Conservation (phyloP, 1,140 invertebrate species). For the Mesaphorura yosii region DNA sequence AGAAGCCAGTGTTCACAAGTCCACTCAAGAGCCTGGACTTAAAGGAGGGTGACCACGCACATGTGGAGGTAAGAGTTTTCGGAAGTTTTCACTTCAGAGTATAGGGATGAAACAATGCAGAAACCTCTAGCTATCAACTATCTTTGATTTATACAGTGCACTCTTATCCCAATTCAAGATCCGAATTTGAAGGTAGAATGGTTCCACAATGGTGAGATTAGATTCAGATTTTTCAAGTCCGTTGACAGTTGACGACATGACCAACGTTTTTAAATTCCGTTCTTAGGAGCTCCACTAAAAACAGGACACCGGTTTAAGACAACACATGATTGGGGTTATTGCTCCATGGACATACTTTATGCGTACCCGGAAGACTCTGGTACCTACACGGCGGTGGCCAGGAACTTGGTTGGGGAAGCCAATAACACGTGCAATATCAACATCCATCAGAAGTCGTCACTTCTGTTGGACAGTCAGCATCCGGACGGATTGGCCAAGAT, state of each 20-base stretch:
- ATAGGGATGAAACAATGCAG: too few relatives aligned
- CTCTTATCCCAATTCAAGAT: slow-evolving; percentile 90
- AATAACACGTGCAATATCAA: slow-evolving; percentile 81
- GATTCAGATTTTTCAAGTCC: not conserved
- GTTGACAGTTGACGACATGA: too few relatives aligned
- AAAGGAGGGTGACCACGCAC: slow-evolving; percentile 81
- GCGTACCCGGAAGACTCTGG: slow-evolving; percentile 86
- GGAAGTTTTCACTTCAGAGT: too few relatives aligned
- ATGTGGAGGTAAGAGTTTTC: too few relatives aligned
- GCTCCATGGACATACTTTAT: slow-evolving; percentile 85
- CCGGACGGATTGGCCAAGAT: slow-evolving; percentile 87
- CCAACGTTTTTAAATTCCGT: not conserved
- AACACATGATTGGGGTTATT: slow-evolving; percentile 87
- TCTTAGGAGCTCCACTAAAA: slow-evolving; percentile 40
- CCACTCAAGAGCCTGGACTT: slow-evolving; percentile 68
- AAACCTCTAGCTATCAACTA: too few relatives aligned
- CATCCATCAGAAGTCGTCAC: slow-evolving; percentile 33
- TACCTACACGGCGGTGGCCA: slow-evolving; percentile 88
- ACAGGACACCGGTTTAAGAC: slow-evolving; percentile 78
- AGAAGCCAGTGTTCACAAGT: slow-evolving; percentile 75
- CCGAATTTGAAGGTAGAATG: slow-evolving; percentile 89
- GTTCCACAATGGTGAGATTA: slow-evolving; percentile 70
- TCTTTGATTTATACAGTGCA: too few relatives aligned
- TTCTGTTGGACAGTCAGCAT: slow-evolving; percentile 66
- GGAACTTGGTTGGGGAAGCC: slow-evolving; percentile 79